Evolutionary conservation across 2,797 vertebrate genomes (phyloP).

Genomic region (Muscicapa comitata): DNA sequence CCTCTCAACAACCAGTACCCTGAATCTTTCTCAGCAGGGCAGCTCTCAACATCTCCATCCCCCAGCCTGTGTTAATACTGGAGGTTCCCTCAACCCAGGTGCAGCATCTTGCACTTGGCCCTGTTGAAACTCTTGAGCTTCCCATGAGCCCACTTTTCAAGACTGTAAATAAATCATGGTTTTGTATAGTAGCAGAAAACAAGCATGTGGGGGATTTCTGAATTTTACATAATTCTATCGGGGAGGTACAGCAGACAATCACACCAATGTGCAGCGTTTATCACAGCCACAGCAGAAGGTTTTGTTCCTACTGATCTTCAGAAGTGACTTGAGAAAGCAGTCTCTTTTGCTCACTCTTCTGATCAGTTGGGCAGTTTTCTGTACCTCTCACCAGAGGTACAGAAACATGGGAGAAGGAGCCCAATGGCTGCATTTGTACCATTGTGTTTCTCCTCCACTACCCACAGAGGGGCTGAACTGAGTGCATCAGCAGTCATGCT

Average conservation of each 20-base stretch:
- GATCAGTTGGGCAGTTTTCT: background rate
- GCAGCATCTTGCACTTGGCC: background rate
- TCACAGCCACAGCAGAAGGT: background rate
- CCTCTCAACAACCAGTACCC: background rate
- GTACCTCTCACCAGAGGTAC: background rate
- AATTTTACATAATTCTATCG: accelerated
- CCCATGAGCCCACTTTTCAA: background rate
- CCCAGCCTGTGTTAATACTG: background rate
- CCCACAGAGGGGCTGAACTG: background rate
- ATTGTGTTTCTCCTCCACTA: background rate
- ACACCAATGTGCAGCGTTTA: background rate
- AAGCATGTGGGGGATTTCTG: background rate
- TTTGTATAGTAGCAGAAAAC: background rate
- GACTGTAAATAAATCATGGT: background rate
- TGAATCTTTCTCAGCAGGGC: background rate
- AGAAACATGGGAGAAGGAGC: background rate
- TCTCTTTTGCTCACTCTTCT: background rate
- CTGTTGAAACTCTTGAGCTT: background rate
- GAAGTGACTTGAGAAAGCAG: background rate
- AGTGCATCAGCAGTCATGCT: background rate
- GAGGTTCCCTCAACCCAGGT: background rate
- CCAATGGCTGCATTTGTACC: accelerated
- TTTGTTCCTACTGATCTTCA: background rate
- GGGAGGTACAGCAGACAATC: background rate
- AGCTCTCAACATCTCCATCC: background rate